phyloP scores from a whole-genome alignment of 2,113 vertebrate species.

The Pedionomus torquatus region DNA sequence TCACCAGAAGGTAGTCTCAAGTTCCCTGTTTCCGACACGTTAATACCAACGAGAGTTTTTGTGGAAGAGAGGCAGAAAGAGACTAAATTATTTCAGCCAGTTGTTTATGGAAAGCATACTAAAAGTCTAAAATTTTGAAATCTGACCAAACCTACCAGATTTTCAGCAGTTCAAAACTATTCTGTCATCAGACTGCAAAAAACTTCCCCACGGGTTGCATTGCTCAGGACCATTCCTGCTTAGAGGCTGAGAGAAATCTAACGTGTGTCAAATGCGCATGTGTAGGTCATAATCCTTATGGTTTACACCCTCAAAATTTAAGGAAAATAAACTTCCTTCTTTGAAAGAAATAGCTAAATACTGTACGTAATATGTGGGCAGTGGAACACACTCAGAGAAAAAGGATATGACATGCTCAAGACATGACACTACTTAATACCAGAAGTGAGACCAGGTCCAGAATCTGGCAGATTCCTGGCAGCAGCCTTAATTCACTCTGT shows the following conservation, averaged over 20 bases:
- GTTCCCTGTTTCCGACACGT: not conserved
- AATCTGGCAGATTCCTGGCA: not conserved
- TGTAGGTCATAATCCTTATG: not conserved
- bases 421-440: not conserved
- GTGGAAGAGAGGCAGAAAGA: not conserved
- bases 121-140: not conserved
- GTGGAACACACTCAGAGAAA: not conserved
- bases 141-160: not conserved
- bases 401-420: not conserved
- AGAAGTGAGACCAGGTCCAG: not conserved
- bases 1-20: not conserved
- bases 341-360: not conserved
- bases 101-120: not conserved
- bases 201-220: not conserved
- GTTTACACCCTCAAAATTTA: not conserved
- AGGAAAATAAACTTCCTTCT: not conserved
- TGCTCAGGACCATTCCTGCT: not conserved
- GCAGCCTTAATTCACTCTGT: not conserved
- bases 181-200: not conserved
- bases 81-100: not conserved
- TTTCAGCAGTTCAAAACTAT: not conserved
- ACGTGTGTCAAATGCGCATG: not conserved
- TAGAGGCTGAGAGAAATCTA: not conserved
- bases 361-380: not conserved
- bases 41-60: not conserved